Conservation (phyloP, 2,888 invertebrate species). For the Mactromeris polynyma region DNA sequence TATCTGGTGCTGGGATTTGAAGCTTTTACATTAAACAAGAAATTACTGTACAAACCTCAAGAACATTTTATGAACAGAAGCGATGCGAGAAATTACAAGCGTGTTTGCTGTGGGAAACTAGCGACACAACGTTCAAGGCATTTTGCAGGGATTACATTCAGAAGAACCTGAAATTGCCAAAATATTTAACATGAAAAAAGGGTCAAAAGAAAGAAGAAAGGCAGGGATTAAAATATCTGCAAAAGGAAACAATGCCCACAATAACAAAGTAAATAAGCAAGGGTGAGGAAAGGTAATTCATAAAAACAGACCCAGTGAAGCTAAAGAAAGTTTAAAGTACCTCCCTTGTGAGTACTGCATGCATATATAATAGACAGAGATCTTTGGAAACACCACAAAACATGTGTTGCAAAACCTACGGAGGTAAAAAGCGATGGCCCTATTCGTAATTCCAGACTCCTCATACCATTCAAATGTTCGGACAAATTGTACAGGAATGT, state of each 20-base stretch:
- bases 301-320: constrained; percentile 45
- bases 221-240: constrained; percentile 29
- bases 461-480: neutral
- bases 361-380: neutral
- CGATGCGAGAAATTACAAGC: neutral
- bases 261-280: constrained; percentile 30
- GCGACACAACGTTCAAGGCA: constrained; percentile 42
- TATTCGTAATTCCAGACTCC: neutral
- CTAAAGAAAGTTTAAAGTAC: constrained; percentile 18
- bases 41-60: too few species aligned
- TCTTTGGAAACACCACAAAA: constrained; percentile 22
- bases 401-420: neutral
- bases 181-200: constrained; percentile 32
- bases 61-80: too few species aligned
- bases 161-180: constrained; percentile 55
- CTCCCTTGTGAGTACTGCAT: constrained; percentile 51
- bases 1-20: too few species aligned
- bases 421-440: neutral
- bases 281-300: constrained; percentile 40
- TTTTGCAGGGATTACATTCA: constrained; percentile 40
- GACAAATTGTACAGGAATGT: constrained; percentile 18
- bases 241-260: constrained; percentile 48
- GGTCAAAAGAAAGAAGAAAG: constrained; percentile 44
- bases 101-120: constrained; percentile 52
- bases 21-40: too few species aligned